phyloP scores from a whole-genome alignment of 2,888 invertebrate species.

The Metacarcinus magister region DNA sequence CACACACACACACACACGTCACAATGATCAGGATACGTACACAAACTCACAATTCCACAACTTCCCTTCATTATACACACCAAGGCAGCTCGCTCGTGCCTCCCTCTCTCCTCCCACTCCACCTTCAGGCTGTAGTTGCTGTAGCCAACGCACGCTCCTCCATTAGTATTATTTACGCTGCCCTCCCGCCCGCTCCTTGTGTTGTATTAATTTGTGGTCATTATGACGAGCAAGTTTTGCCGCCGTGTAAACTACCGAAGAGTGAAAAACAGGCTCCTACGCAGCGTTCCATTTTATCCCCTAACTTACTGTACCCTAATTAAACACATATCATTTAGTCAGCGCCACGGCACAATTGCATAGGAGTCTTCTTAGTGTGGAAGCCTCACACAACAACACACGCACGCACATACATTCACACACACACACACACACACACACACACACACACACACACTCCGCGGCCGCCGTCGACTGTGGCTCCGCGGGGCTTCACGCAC shows the following conservation, averaged over 20 bases:
- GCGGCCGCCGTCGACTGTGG: background rate
- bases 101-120: background rate
- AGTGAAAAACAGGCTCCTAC: constrained; percentile 9
- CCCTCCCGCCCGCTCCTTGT: background rate
- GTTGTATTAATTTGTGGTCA: constrained; percentile 12
- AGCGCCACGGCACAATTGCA: constrained; percentile 54
- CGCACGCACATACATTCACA: background rate
- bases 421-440: background rate
- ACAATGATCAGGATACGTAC: constrained; percentile 22
- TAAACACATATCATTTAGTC: constrained; percentile 69
- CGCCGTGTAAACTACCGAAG: background rate
- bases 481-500: background rate
- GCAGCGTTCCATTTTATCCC: background rate
- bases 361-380: background rate
- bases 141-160: background rate
- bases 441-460: constrained; percentile 26
- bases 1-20: constrained; percentile 31
- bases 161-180: background rate
- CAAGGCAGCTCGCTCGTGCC: background rate
- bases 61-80: background rate
- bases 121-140: background rate
- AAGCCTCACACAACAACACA: background rate
- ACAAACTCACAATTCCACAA: background rate
- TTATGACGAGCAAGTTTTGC: constrained; percentile 27
- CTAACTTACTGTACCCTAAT: constrained; percentile 59